These are phyloP conservation scores for Micrastur ruficollis DNA, from an alignment of 2,797 vertebrate genomes.

Conservation along the genomic window DNA sequence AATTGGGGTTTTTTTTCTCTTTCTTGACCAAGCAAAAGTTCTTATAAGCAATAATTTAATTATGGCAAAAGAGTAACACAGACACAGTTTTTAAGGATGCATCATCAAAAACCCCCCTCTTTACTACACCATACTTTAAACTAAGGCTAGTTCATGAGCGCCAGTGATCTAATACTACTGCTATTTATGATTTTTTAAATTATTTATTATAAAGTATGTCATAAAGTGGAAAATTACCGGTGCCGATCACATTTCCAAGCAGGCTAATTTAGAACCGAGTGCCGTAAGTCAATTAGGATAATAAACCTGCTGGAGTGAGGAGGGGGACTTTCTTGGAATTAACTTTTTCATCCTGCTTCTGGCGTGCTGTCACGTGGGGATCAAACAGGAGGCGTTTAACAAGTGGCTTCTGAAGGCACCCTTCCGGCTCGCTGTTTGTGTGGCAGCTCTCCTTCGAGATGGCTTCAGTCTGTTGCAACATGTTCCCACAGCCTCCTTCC, in stretches of 20 bases:
- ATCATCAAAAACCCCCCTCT: neutral
- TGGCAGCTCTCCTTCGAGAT: neutral
- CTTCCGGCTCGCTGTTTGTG: neutral
- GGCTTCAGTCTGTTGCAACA: neutral
- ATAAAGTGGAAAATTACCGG: neutral
- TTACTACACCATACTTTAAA: neutral
- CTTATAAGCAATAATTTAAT: slow-evolving; percentile 20
- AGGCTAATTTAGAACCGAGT: neutral
- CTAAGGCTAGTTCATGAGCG: neutral
- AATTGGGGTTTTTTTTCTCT: neutral
- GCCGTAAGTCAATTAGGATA: neutral
- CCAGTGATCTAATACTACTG: neutral
- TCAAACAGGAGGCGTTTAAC: rapidly evolving
- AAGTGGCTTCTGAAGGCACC: neutral
- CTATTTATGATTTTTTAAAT: slow-evolving; percentile 5
- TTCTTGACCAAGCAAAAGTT: neutral
- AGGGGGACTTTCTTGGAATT: neutral
- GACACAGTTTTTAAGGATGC: neutral
- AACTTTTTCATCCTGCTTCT: neutral
- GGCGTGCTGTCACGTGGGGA: rapidly evolving
- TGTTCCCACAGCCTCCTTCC: neutral
- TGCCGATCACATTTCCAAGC: neutral
- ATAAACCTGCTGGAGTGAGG: neutral
- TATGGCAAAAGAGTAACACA: neutral
- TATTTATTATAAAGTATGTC: neutral